Conservation (phyloP, 2,888 invertebrate species). For the Petrolisthes cinctipes region DNA sequence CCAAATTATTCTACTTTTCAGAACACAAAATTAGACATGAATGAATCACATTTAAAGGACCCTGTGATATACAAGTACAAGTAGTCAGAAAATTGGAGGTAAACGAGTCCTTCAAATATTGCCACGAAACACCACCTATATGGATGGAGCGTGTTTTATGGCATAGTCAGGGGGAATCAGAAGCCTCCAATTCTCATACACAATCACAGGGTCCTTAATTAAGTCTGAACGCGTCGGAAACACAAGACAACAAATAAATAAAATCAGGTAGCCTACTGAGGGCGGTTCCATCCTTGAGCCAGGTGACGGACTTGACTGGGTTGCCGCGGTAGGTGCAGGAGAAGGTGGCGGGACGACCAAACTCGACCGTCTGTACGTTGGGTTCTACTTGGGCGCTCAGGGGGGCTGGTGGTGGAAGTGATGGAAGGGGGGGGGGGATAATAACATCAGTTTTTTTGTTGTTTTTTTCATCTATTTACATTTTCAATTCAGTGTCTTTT, state of each 20-base stretch:
- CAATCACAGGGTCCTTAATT: too few relatives aligned
- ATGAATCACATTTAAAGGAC: not conserved
- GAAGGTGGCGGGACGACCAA: constrained; percentile 90
- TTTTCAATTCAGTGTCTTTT: not conserved
- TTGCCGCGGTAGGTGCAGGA: constrained; percentile 84
- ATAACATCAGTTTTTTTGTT: not conserved
- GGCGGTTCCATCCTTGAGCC: constrained; percentile 92
- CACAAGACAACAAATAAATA: too few relatives aligned
- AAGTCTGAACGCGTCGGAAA: too few relatives aligned
- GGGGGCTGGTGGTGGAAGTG: constrained; percentile 76
- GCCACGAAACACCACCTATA: too few relatives aligned
- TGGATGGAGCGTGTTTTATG: too few relatives aligned
- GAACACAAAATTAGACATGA: not conserved
- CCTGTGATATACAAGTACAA: too few relatives aligned
- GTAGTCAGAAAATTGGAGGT: too few relatives aligned
- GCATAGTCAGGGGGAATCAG: too few relatives aligned
- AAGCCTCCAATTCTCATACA: too few relatives aligned
- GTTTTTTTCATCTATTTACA: not conserved
- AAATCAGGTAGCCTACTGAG: constrained; percentile 70
- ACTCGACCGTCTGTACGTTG: constrained; percentile 90
- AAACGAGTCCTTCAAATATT: too few relatives aligned
- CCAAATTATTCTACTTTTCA: not conserved
- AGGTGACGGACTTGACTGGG: constrained; percentile 89
- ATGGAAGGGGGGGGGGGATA: not conserved
- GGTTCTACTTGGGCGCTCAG: constrained; percentile 90